Conservation (phyloP, 2,797 vertebrate species). For the Sardinella longiceps region DNA sequence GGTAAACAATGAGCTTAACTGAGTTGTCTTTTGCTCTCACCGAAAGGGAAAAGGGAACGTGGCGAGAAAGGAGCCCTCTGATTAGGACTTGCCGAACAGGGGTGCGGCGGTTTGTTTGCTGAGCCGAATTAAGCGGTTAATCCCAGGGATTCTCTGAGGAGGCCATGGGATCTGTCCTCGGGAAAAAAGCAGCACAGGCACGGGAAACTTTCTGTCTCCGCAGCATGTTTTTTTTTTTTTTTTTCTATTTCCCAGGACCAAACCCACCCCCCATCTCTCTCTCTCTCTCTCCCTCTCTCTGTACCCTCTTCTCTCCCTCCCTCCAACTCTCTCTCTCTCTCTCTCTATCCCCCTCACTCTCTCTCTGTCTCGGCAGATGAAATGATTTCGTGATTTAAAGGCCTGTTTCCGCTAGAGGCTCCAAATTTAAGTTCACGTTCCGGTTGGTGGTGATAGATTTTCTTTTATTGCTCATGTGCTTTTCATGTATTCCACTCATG, state of each 20-base stretch:
- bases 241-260: background rate
- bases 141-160: constrained; percentile 43
- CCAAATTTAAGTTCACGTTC: constrained; percentile 49
- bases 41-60: constrained; percentile 23
- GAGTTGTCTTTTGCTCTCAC: constrained; percentile 41
- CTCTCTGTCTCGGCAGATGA: constrained; percentile 36
- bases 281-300: background rate
- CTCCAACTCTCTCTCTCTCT: constrained; percentile 17
- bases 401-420: constrained; percentile 31
- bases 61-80: constrained; percentile 35
- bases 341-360: constrained; percentile 22
- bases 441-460: constrained; percentile 42
- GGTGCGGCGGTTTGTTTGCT: constrained; percentile 47
- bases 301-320: background rate
- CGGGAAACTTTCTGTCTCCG: constrained; percentile 35
- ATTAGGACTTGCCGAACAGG: constrained; percentile 43
- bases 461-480: constrained; percentile 36
- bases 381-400: constrained; percentile 51
- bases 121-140: constrained; percentile 41
- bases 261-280: background rate
- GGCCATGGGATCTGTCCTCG: constrained; percentile 37
- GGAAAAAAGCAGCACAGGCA: constrained; percentile 24
- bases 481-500: constrained; percentile 46
- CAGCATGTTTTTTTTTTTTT: background rate
- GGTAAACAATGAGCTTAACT: constrained; percentile 56